A percentile compares a stretch with the other conserved stretches of the same genome.
phyloP scores from a whole-genome alignment of 2,113 vertebrate genomes.

The Kobus ellipsiprymnus region DNA sequence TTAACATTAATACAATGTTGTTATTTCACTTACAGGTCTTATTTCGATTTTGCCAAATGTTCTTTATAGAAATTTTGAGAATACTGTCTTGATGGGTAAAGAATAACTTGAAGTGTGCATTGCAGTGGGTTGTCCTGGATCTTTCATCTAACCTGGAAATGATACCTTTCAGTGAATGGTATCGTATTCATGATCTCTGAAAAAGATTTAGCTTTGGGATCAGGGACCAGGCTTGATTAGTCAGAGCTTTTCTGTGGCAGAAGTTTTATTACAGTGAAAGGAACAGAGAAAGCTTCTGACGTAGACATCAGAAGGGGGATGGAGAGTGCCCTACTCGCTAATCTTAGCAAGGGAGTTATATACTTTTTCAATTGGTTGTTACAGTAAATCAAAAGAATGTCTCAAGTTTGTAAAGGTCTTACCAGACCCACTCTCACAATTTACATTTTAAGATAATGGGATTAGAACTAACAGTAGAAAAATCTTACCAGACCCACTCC shows the following conservation, averaged over 20 bases:
- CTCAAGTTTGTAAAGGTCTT: not conserved
- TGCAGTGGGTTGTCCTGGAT: not conserved
- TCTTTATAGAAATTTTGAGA: not conserved
- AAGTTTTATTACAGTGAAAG: not conserved
- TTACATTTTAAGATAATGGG: not conserved
- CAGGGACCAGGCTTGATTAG: not conserved
- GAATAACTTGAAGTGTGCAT: not conserved
- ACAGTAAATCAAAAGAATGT: not conserved
- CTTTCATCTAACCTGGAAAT: not conserved
- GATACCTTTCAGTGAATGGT: not conserved
- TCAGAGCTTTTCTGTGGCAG: not conserved
- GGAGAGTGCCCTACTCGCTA: not conserved
- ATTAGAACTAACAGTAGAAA: not conserved
- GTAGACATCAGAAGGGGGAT: not conserved
- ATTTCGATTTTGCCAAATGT: not conserved
- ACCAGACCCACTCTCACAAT: not conserved
- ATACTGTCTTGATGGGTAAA: not conserved
- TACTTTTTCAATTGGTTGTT: not conserved
- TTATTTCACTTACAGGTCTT: not conserved
- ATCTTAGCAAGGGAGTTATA: not conserved
- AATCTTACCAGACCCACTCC: not conserved
- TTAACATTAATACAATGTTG: not conserved
- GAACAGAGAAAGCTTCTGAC: not conserved
- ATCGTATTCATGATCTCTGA: not conserved
- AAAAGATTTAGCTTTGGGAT: not conserved